phyloP scores from a whole-genome alignment of 37 sponge, comb jelly and placozoan genomes.

The Oscarella lobularis region DNA sequence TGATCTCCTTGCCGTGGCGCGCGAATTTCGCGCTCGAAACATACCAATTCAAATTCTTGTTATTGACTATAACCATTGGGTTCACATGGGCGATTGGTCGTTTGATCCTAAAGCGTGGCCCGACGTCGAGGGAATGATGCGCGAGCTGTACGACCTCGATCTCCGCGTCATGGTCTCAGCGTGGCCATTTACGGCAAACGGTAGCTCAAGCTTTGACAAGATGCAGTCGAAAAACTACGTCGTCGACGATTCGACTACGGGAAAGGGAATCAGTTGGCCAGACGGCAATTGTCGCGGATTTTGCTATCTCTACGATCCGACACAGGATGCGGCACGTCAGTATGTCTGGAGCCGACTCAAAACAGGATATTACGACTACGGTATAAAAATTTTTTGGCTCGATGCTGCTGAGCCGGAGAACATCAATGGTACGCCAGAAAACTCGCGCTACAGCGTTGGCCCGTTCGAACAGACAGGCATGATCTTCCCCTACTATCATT shows the following conservation, averaged over 20 bases:
- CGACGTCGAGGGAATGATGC: not conserved
- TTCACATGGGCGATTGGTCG: conserved; percentile 6
- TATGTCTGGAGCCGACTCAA: conserved; percentile 9
- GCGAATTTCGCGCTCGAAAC: not conserved
- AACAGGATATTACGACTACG: not conserved
- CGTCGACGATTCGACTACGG: not conserved
- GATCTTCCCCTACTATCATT: conserved; percentile 7
- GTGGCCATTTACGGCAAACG: not conserved
- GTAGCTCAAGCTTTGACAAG: not conserved
- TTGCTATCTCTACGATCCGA: conserved; percentile 9
- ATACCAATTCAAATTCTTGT: not conserved
- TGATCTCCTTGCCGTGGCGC: conserved; percentile 5
- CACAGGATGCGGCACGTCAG: conserved; percentile 3
- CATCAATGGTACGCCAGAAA: not conserved
- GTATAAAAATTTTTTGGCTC: conserved; percentile 3
- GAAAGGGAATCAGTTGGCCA: not conserved
- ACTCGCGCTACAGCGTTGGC: not conserved
- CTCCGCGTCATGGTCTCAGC: conserved; percentile 5
- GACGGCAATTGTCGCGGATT: not conserved
- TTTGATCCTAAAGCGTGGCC: conserved; percentile 5
- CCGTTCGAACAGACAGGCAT: not conserved
- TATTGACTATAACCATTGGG: not conserved
- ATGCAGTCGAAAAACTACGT: not conserved
- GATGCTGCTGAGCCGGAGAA: conserved; percentile 3
- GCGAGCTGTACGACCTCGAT: not conserved